Evolutionary conservation across 1,140 invertebrate genomes (phyloP).

Genomic region (Drosophila nikananu): DNA sequence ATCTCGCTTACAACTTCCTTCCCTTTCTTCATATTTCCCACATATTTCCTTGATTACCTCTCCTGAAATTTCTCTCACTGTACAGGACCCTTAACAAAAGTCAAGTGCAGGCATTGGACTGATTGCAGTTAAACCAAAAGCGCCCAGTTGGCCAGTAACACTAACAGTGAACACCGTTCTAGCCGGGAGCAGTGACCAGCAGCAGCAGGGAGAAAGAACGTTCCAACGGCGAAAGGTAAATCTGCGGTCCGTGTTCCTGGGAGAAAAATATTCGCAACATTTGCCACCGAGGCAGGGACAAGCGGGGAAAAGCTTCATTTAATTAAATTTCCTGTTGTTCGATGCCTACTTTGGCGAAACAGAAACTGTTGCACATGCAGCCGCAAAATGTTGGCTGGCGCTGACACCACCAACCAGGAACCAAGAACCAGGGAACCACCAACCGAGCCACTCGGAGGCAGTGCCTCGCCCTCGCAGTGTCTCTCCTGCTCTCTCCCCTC

Average conservation of each 20-base stretch:
- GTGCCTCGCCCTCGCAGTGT: neutral
- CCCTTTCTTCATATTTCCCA: too few species aligned
- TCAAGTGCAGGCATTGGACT: constrained; percentile 54
- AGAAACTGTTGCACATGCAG: constrained; percentile 69
- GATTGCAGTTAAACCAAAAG: constrained; percentile 56
- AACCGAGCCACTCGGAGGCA: constrained; percentile 39
- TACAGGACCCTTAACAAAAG: constrained; percentile 51
- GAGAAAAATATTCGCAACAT: constrained; percentile 18
- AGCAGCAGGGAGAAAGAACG: constrained; percentile 4
- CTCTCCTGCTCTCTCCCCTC: neutral
- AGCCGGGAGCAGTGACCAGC: constrained; percentile 29
- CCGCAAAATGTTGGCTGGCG: constrained; percentile 64
- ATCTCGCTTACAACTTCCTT: constrained; percentile 3
- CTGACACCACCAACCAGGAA: constrained; percentile 33
- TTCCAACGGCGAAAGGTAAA: constrained; percentile 23
- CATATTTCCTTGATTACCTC: neutral
- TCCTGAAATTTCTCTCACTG: neutral
- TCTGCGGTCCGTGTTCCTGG: constrained; percentile 16
- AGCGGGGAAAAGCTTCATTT: constrained; percentile 57
- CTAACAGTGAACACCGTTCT: constrained; percentile 25
- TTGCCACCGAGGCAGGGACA: constrained; percentile 10
- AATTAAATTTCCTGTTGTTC: constrained; percentile 76
- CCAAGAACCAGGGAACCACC: constrained; percentile 19
- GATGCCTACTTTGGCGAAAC: constrained; percentile 61
- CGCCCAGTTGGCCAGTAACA: constrained; percentile 24